phyloP scores from a whole-genome alignment of 1,140 invertebrate genomes.

The Forficula auricularia region DNA sequence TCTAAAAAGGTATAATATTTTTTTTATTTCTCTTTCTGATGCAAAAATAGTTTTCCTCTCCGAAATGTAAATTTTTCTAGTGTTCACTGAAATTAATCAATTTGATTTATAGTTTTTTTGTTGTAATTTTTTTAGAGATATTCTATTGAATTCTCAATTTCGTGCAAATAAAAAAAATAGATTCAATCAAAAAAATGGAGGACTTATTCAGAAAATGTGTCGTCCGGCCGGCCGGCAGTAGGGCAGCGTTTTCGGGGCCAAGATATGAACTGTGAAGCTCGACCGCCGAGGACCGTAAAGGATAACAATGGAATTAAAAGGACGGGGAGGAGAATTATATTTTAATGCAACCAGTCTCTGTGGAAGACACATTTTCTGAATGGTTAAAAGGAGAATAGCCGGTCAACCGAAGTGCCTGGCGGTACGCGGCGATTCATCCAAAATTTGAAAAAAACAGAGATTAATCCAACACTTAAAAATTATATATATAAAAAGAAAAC shows the following conservation, averaged over 20 bases:
- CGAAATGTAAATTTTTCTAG: too few relatives aligned
- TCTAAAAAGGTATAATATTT: too few relatives aligned
- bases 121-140: too few relatives aligned
- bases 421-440: background rate
- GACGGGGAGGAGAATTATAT: slow-evolving; percentile 11
- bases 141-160: too few relatives aligned
- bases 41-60: too few relatives aligned
- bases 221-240: slow-evolving; percentile 21
- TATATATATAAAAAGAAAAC: slow-evolving; percentile 16
- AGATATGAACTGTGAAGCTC: too few relatives aligned
- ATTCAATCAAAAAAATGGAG: too few relatives aligned
- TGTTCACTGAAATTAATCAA: too few relatives aligned
- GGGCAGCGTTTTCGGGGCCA: slow-evolving; percentile 3
- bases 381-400: slow-evolving; percentile 5
- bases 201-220: slow-evolving; percentile 29
- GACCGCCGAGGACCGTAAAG: background rate
- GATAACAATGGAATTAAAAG: background rate
- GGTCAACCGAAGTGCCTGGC: too few relatives aligned
- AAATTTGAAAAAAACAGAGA: slow-evolving; percentile 4
- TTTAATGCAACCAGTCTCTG: slow-evolving; percentile 32
- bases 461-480: slow-evolving; percentile 10
- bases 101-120: too few relatives aligned
- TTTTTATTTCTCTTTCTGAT: too few relatives aligned
- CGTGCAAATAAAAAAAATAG: background rate
- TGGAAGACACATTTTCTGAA: slow-evolving; percentile 81